Conservation (phyloP, 2,888 invertebrate genomes). For the Eueremaeus valkanovi region DNA sequence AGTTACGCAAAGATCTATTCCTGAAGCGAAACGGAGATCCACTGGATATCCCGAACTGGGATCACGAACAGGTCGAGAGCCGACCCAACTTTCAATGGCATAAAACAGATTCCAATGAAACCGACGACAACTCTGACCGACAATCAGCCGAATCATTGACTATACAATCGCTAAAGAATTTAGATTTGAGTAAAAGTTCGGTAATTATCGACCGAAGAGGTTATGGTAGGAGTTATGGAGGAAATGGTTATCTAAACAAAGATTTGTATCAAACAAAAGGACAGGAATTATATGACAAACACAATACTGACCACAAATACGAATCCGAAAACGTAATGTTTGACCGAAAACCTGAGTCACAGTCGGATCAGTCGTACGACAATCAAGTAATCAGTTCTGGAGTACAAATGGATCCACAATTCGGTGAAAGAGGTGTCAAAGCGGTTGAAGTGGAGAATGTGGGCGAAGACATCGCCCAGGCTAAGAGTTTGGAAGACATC, state of each 20-base stretch:
- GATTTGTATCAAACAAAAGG: background rate
- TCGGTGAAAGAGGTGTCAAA: background rate
- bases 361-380: background rate
- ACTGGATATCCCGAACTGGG: background rate
- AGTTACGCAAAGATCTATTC: slow-evolving; percentile 7
- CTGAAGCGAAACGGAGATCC: slow-evolving; percentile 4
- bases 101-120: background rate
- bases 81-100: background rate
- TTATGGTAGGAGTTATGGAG: background rate
- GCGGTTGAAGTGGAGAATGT: slow-evolving; percentile 19
- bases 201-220: background rate
- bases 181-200: slow-evolving; percentile 13
- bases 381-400: slow-evolving; percentile 17
- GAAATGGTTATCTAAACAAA: too few species aligned
- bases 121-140: background rate
- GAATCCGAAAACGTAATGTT: background rate
- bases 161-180: background rate
- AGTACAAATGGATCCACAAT: background rate
- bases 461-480: background rate
- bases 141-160: background rate
- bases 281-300: background rate
- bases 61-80: slow-evolving; percentile 29
- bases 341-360: background rate
- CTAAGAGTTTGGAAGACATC: background rate
- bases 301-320: background rate